Conservation (phyloP, 2,113 vertebrate species). For the Delphinapterus leucas region DNA sequence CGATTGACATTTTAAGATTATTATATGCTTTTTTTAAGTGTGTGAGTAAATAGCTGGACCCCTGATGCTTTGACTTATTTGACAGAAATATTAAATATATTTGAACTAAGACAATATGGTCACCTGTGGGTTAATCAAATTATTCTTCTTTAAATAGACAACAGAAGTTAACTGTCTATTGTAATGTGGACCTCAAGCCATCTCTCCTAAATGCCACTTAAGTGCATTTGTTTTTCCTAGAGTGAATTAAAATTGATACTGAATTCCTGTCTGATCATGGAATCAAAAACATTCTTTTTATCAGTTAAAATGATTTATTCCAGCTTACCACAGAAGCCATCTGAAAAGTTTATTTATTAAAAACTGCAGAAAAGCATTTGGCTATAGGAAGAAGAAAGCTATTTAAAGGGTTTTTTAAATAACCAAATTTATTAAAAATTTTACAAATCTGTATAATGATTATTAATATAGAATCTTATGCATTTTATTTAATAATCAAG, state of each 20-base stretch:
- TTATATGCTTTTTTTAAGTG: neutral
- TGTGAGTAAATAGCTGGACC: neutral
- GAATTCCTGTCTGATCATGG: conserved; percentile 65
- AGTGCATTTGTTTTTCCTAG: conserved; percentile 35
- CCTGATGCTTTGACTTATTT: conserved; percentile 20
- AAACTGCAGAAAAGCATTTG: neutral
- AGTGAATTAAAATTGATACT: conserved; percentile 78
- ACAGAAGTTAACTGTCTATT: conserved; percentile 69
- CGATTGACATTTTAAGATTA: neutral
- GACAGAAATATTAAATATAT: conserved; percentile 1
- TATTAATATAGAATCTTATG: neutral
- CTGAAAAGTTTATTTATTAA: neutral
- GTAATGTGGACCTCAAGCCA: conserved; percentile 51
- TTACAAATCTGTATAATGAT: neutral
- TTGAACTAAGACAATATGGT: conserved; percentile 8
- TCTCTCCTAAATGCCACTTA: conserved; percentile 69
- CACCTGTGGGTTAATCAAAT: conserved; percentile 59
- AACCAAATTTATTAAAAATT: neutral
- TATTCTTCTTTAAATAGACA: conserved; percentile 36
- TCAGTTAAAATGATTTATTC: conserved; percentile 57
- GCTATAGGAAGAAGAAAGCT: neutral
- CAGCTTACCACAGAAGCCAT: conserved; percentile 26
- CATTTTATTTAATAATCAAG: conserved; percentile 32
- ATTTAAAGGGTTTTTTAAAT: neutral
- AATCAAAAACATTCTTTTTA: conserved; percentile 38